Conservation (phyloP, 2,113 vertebrate genomes). For the Pycnonotus jocosus region DNA sequence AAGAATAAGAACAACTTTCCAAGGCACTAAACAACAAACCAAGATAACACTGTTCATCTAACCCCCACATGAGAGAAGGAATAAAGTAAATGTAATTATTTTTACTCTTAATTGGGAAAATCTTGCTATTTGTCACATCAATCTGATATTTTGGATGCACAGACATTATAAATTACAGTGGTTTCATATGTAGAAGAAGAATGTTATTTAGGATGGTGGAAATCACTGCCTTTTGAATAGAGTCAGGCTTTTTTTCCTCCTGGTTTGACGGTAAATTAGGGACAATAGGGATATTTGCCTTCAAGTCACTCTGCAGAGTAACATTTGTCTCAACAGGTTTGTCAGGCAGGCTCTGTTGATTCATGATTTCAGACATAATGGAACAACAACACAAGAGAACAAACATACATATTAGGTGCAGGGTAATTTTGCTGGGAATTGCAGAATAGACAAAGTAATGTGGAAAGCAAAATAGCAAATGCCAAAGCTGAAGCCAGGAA, state of each 20-base stretch:
- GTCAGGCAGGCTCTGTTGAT: neutral
- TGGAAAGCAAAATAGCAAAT: neutral
- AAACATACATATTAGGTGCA: neutral
- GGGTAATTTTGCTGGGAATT: neutral
- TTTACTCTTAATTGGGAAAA: neutral
- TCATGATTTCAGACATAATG: neutral
- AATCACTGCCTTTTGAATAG: neutral
- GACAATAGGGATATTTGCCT: neutral
- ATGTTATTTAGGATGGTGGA: neutral
- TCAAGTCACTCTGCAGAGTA: neutral
- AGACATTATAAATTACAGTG: neutral
- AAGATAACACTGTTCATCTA: neutral
- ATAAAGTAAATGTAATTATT: neutral
- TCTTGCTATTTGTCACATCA: neutral
- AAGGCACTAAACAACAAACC: neutral
- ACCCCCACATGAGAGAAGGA: neutral
- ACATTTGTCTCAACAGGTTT: neutral
- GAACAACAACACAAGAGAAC: neutral
- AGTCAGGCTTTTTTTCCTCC: neutral
- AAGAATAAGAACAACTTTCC: neutral
- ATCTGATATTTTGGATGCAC: neutral
- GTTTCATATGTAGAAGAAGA: neutral
- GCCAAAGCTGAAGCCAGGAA: neutral
- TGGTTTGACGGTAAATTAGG: neutral
- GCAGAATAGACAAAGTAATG: neutral